Base-by-base conservation (phyloP, 2,888 invertebrate species). In the Lycocerus yunnanus region DNA sequence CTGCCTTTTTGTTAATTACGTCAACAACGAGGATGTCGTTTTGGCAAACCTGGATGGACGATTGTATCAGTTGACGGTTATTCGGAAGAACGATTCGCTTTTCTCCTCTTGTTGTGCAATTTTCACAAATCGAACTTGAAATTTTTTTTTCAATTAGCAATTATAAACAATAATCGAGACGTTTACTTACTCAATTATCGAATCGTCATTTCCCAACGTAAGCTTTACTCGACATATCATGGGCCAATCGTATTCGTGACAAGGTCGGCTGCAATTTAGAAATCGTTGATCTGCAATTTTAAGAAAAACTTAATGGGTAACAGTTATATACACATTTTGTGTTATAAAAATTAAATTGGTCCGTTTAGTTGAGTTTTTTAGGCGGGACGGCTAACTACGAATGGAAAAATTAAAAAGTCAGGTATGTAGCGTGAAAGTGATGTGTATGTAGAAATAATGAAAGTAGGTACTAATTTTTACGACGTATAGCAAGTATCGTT, bases 161-260 rank as follows among this genome's bases (percentile, higher is more conserved):
- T 60, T 60, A n/a, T n/a, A n/a, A 10, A 9, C 9, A 10, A 59
- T n/a, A 1, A 21, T 16, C 43, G 0, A n/a, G 3, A 27, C 3
- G 58, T 60, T 69, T 77, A 87, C 90, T 88, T 87, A 92, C 93
- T 91, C 92, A 89, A 92, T 92, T 78, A 92, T 88, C 4, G 93
- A 91, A 84, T 92, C 91, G 84, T 93, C 93, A 79, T 92, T 91
- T 87, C 94, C 95, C 73, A 95, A 88, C 61, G 91, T 91, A 80
- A 95, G 88, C 87, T 93, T 92, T 77, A 94, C 91, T 73, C 94
- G 89, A 85, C 95, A 95, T 82, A 93, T 93, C 93, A 93, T 93
- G 3, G 94, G 93, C 91, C 93, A 93, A 83, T 92, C 93, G 76
- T 93, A 87, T 78, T 92, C 92, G 82, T 93, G 92, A 85, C 95